Evolutionary conservation across 2,888 invertebrate genomes (phyloP), one percentile per base, ranked within the genome.

Genomic region (Cheilosia impressa): DNA sequence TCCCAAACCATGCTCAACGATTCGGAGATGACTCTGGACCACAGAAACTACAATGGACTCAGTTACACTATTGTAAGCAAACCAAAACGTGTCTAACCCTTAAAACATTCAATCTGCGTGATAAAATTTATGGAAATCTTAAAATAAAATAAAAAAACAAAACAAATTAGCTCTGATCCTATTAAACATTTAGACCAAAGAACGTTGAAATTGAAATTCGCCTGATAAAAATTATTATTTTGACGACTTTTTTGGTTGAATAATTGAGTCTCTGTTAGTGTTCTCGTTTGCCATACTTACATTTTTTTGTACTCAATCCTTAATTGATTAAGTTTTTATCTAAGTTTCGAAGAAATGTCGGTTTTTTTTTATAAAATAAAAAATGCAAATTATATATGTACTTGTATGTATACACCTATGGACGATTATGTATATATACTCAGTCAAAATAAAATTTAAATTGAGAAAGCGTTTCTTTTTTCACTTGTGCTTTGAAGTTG

Each of bases 11-110:
- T 88, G 71, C 80, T 69, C 75, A 88, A 87, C 78, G 90, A 91
- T 63, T 88, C 91, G 19, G 93, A 85, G 31, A 81, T 76, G 76
- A 55, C 93, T 88, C 93, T 96, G 43, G 94, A 94, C 89, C 96
- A 96, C 90, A 95, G 95, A 89, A 94, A 94, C 89, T 95, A 95
- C 88, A 96, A 96, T 90, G 95, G 96, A 72, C 94, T 95, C 87
- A 96, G 96, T 89, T 97, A 97, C 93, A 96, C 97, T 84, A 94
- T 96, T 89, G 95, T 97, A 76, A 96, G 96, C 91, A 97, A 97
- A 92, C 95, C 96, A 90, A 97, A 97, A 94, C 94, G 95, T 93
- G 96, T 97, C 92, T 96, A 94, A 92, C 38, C 27, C 27, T 15
- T 55, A 65, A 31, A 53, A 58, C 34, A 47, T 47, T 41, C 27